Conservation (phyloP, 2,888 invertebrate genomes). For the Halocaridina rubra region DNA sequence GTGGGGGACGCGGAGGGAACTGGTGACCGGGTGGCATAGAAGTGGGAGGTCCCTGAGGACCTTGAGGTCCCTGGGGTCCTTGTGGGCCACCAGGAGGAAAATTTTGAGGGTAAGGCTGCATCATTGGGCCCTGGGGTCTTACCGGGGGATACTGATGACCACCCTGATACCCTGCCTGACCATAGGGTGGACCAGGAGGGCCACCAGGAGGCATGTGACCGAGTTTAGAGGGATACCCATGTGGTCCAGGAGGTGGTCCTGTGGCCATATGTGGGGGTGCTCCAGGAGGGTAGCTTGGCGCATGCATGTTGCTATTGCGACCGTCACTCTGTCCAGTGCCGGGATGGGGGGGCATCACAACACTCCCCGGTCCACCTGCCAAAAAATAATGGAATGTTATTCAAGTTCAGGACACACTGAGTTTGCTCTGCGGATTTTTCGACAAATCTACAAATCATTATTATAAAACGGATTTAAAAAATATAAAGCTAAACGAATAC, state of each 20-base stretch:
- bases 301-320: slow-evolving; percentile 61
- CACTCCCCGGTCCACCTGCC: slow-evolving; percentile 58
- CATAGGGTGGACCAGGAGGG: slow-evolving; percentile 54
- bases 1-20: slow-evolving; percentile 62
- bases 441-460: too few relatives aligned
- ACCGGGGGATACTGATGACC: slow-evolving; percentile 59
- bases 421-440: too few relatives aligned
- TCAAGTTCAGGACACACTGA: too few relatives aligned
- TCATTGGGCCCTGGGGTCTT: slow-evolving; percentile 63
- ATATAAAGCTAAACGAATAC: too few relatives aligned
- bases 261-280: slow-evolving; percentile 56
- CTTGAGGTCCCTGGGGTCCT: slow-evolving; percentile 30
- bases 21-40: slow-evolving; percentile 55
- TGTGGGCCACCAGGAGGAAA: slow-evolving; percentile 55
- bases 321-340: slow-evolving; percentile 83
- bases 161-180: slow-evolving; percentile 53
- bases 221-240: slow-evolving; percentile 60
- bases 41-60: slow-evolving; percentile 58
- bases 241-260: slow-evolving; percentile 60
- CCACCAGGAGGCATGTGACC: slow-evolving; percentile 58
- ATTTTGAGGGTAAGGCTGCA: slow-evolving; percentile 63
- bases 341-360: slow-evolving; percentile 88
- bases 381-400: slow-evolving; percentile 7
- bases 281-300: slow-evolving; percentile 58
- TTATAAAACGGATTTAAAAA: too few relatives aligned